Evolutionary conservation across 2,113 vertebrate genomes (phyloP), one percentile per base, ranked within the genome.

Genomic region (Nestor notabilis): DNA sequence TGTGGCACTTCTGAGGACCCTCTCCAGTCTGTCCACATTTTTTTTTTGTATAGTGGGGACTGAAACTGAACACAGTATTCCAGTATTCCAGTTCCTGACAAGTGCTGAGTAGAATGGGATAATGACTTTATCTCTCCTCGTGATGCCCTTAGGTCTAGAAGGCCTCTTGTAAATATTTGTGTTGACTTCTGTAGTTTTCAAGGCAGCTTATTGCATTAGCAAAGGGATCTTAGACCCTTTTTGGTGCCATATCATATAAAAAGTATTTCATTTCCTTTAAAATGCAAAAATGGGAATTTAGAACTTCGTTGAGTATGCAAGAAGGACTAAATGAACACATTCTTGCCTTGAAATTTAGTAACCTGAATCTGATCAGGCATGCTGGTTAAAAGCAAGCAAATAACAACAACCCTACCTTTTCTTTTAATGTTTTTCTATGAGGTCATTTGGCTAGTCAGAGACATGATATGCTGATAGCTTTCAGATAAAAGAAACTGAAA

Each of bases 151-250:
- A 53, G n/a, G 31, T 93, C 64, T 93, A 90, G 49, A 90, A 96
- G 29, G 52, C 8, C 11, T 76, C 78, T 90, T 87, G 17, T 56
- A 95, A 95, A 78, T 37, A 43, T 93, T 94, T 93, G 9, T 74
- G 66, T 95, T 95, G 71, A 87, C 76, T 95, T 95, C 77, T 80
- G 9, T 86, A 53, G 21, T 76, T 89, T 91, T 82, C 17, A 83
- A 85, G 46, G 33, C 29, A 96, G 60, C 13, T 84, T 15, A 50
- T 52, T 94, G 76, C 60, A 83, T 88, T 88, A 93, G 24, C 21
- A 93, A 95, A 95, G 31, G 35, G 33, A 92, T 9, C 29, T 52
- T 79, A 65, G 11, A 65, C 21, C 2, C 12, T 81, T 28, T 71
- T 43, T 39, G 16, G n/a, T 92, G n/a, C 24, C 15, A 80, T 37